Conservation (phyloP, 2,797 vertebrate genomes). For the Paedocypris micromegethes region DNA sequence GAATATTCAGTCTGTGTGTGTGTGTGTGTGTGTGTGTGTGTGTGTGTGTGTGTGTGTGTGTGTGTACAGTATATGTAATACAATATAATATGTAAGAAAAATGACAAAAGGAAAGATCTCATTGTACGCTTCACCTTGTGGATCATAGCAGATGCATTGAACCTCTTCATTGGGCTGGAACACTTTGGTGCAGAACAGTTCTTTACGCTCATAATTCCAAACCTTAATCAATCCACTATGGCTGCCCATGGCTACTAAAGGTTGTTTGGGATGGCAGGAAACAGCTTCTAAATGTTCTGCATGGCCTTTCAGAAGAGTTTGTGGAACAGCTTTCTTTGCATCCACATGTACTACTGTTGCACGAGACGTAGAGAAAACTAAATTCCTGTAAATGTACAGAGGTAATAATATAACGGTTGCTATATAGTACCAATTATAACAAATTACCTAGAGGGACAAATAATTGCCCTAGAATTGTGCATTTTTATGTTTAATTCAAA, state of each 20-base stretch:
- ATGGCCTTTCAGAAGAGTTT: constrained; percentile 70
- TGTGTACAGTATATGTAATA: not conserved
- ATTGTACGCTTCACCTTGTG: constrained; percentile 68
- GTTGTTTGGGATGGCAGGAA: constrained; percentile 77
- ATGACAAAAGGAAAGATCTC: not conserved
- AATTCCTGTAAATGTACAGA: constrained; percentile 71
- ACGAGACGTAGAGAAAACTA: constrained; percentile 76
- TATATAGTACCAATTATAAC: too few relatives aligned
- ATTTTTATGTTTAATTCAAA: too few relatives aligned
- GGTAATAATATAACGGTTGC: not conserved
- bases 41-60: too few relatives aligned
- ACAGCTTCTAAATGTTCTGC: constrained; percentile 69
- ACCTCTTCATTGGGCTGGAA: constrained; percentile 69
- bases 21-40: too few relatives aligned
- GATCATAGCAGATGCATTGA: constrained; percentile 78
- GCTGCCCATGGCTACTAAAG: constrained; percentile 73
- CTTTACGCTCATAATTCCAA: constrained; percentile 75
- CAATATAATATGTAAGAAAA: not conserved
- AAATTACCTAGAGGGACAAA: too few relatives aligned
- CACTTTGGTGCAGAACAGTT: constrained; percentile 65
- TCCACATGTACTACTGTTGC: constrained; percentile 73
- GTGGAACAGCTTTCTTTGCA: constrained; percentile 54
- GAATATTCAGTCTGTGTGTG: too few relatives aligned
- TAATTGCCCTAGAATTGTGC: too few relatives aligned
- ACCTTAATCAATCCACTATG: constrained; percentile 75